phyloP scores from a whole-genome alignment of 2,888 invertebrate species.

The Habroteleia sp. region DNA sequence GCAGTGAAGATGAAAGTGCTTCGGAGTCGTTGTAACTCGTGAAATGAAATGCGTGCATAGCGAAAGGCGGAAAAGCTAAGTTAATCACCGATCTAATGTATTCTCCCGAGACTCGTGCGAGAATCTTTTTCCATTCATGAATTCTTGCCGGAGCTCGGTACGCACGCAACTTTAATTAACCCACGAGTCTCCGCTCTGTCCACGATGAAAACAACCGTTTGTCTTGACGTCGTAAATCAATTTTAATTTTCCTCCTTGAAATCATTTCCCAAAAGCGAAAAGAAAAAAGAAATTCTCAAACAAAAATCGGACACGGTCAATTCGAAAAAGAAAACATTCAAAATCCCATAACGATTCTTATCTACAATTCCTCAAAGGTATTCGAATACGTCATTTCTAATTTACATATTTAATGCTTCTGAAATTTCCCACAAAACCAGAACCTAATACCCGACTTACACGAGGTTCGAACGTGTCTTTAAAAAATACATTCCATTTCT shows the following conservation, averaged over 20 bases:
- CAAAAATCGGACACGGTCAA: no score
- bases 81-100: conserved; percentile 64
- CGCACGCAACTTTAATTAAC: conserved; percentile 66
- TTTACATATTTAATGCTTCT: no score
- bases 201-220: conserved; percentile 28
- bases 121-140: conserved; percentile 69
- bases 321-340: no score
- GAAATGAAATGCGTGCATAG: conserved; percentile 64
- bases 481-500: no score
- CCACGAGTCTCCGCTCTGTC: conserved; percentile 27
- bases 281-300: no score
- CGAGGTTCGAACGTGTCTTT: no score
- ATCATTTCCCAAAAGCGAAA: not conserved
- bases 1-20: conserved; percentile 62
- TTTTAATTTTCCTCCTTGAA: conserved; percentile 14
- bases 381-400: no score
- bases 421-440: no score
- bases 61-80: conserved; percentile 70
- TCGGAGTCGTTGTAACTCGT: conserved; percentile 51
- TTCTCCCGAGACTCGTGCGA: conserved; percentile 63
- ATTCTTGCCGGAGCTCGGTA: conserved; percentile 61
- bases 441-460: no score
- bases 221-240: conserved; percentile 22
- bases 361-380: no score
- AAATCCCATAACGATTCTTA: no score